A percentile compares a stretch with the other conserved stretches of the same genome.
These are phyloP conservation scores for Sternarchorhynchus goeldii DNA, from an alignment of 2,797 vertebrate species.

Conservation along the genomic window DNA sequence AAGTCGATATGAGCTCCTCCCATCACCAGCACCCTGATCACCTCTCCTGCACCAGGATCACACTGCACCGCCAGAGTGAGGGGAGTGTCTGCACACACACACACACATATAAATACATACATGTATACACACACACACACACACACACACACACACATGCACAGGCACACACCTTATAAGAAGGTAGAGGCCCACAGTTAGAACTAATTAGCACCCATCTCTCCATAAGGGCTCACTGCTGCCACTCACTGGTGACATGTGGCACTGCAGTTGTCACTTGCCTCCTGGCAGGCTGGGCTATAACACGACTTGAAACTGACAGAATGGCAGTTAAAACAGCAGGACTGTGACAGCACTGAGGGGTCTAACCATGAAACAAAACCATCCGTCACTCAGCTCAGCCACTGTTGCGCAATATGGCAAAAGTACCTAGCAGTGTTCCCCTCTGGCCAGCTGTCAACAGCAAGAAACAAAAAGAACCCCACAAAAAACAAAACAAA, in stretches of 20 bases:
- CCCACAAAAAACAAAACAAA: no score
- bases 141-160: no score
- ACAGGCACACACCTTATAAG: no score
- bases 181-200: not conserved
- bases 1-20: conserved; percentile 93
- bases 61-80: conserved; percentile 89
- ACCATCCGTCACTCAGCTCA: conserved; percentile 56
- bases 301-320: conserved; percentile 49
- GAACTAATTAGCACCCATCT: not conserved
- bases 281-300: conserved; percentile 42
- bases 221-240: conserved; percentile 46
- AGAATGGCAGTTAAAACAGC: conserved; percentile 62
- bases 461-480: not conserved
- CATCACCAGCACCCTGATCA: conserved; percentile 87
- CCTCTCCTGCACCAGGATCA: conserved; percentile 84
- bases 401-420: conserved; percentile 36
- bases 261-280: conserved; percentile 57
- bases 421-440: conserved; percentile 34
- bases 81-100: conserved; percentile 80
- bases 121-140: not conserved
- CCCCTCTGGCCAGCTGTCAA: conserved; percentile 17
- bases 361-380: conserved; percentile 64
- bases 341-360: conserved; percentile 59
- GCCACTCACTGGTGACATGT: conserved; percentile 55
- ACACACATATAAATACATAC: conserved; percentile 29